These are phyloP conservation scores for Australoheros scitulus DNA, from an alignment of 2,113 vertebrate genomes.

Conservation along the genomic window DNA sequence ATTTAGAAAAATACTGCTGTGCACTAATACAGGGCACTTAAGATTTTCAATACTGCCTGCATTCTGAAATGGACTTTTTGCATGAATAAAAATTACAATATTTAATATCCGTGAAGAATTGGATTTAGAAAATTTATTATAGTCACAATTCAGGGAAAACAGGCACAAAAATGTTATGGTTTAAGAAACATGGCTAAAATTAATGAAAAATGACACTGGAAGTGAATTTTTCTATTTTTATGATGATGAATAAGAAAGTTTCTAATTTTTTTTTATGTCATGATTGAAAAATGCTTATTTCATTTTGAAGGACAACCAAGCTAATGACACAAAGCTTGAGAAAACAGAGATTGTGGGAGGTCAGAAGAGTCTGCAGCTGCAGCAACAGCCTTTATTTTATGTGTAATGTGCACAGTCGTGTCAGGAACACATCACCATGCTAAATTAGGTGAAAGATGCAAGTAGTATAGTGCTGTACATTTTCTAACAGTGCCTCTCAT, in stretches of 20 bases:
- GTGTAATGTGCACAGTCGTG: background rate
- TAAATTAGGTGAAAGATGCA: conserved; percentile 9
- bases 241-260: background rate
- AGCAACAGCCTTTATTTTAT: background rate
- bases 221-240: background rate
- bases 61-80: conserved; percentile 5
- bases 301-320: background rate
- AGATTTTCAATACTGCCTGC: conserved; percentile 18
- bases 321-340: background rate
- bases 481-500: conserved; percentile 5
- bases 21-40: conserved; percentile 21
- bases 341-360: background rate
- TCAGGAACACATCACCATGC: conserved; percentile 10
- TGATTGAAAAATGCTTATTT: background rate
- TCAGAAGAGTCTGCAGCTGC: background rate
- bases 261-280: background rate
- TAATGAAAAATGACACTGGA: background rate
- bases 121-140: background rate
- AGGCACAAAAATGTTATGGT: background rate
- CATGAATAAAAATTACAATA: background rate
- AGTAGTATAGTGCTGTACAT: background rate
- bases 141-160: background rate
- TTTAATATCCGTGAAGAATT: background rate
- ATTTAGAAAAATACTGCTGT: conserved; percentile 20
- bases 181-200: background rate